Conservation (phyloP, 1,140 invertebrate species). For the Gonioctena quinquepunctata region DNA sequence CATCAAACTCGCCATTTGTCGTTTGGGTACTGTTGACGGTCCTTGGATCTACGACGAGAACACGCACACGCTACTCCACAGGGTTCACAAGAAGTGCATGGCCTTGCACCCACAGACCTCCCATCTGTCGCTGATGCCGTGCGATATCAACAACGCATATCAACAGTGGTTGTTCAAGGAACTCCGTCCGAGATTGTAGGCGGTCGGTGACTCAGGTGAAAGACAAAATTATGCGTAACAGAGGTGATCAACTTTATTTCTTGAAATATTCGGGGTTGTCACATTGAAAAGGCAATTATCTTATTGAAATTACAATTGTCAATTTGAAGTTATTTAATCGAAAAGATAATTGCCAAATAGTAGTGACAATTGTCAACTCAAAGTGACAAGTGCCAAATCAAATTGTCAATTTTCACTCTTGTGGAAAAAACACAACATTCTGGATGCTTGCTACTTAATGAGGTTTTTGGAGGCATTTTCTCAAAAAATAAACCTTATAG, state of each 20-base stretch:
- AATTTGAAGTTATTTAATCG: too few relatives aligned
- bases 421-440: too few relatives aligned
- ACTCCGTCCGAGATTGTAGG: constrained; percentile 65
- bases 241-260: too few relatives aligned
- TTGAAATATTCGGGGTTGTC: too few relatives aligned
- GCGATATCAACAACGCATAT: constrained; percentile 83
- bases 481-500: too few relatives aligned
- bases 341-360: too few relatives aligned
- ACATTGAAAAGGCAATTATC: not conserved
- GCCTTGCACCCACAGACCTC: constrained; percentile 82
- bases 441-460: too few relatives aligned
- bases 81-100: constrained; percentile 81
- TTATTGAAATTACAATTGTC: not conserved
- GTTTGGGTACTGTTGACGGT: constrained; percentile 72
- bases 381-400: too few relatives aligned
- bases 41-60: constrained; percentile 87
- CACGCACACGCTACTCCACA: constrained; percentile 77
- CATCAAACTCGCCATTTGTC: constrained; percentile 86
- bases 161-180: constrained; percentile 86
- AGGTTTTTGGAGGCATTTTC: too few relatives aligned
- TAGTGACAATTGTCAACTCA: too few relatives aligned
- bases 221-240: too few relatives aligned
- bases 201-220: not conserved
- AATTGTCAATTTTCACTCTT: too few relatives aligned
- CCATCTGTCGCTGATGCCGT: constrained; percentile 75